phyloP scores from a whole-genome alignment of 2,888 invertebrate species.

The Ferrisia virgata region DNA sequence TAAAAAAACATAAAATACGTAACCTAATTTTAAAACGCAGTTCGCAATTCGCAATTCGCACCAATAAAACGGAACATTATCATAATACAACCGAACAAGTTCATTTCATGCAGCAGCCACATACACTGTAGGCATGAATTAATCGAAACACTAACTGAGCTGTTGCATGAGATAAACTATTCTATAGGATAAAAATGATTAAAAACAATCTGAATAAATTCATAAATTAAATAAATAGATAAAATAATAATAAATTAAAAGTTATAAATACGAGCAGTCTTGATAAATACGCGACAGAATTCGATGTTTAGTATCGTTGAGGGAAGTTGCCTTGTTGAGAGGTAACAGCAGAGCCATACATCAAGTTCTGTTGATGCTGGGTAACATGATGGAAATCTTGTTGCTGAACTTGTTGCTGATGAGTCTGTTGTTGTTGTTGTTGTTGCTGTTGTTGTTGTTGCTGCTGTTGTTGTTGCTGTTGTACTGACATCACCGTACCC shows the following conservation, averaged over 20 bases:
- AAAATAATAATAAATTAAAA: background rate
- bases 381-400: conserved; percentile 48
- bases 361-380: conserved; percentile 48
- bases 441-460: conserved; percentile 52
- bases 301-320: conserved; percentile 47
- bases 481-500: conserved; percentile 56
- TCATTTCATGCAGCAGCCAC: background rate
- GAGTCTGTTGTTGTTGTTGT: conserved; percentile 52
- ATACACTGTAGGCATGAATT: too few relatives aligned
- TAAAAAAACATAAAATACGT: background rate
- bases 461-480: conserved; percentile 54
- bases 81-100: background rate
- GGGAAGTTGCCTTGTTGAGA: conserved; percentile 48
- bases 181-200: background rate
- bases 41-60: background rate
- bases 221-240: background rate
- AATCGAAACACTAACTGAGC: background rate
- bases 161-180: background rate
- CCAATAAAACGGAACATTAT: background rate
- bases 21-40: background rate
- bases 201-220: background rate
- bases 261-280: conserved; percentile 6
- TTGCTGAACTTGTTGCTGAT: conserved; percentile 54
- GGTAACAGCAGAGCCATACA: conserved; percentile 49
- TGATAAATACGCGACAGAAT: background rate